Base-by-base conservation (phyloP, 2,888 invertebrate species). In the Drosophila mayaguana region DNA sequence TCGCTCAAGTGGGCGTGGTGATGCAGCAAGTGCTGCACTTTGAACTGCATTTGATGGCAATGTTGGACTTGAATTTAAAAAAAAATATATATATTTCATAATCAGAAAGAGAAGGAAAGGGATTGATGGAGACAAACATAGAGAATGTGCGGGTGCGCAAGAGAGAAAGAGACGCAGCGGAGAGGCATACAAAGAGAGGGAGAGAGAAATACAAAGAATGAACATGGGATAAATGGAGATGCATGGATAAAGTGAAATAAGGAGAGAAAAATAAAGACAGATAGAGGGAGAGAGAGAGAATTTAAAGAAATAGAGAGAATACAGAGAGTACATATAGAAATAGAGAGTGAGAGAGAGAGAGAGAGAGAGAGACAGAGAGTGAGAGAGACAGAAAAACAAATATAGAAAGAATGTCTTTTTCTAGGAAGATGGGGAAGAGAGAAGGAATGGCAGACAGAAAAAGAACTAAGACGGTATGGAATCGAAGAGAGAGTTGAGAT, bases 1-100 rank as follows among this genome's bases (percentile, higher is more conserved):
- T n/a, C 38, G 34, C 51, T 70, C 53, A 42, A 65, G 48, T 48
- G 53, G 50, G 22, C 54, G 5, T 25, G 48, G 25, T 8, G 25
- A 54, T 16, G 51, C 51, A 14, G 51, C 51, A 22, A 25, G 20
- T n/a, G 32, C 38, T 32, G 9, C 22, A 40, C 32, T 28, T 61
- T 22, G n/a, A 18, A n/a, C 2, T 16, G n/a, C 40, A 32, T 55
- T 55, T 53, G 36, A 36, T 50, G 48, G 28, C 48, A 32, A 28
- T 28, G 48, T 18, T 12, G n/a, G 28, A n/a, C 1, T 28, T n/a
- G 3, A 11, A 48, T 28, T 28, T n/a, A 2, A 11, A 48, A n/a
- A n/a, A 48, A 48, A 28, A 48, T 28, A 28, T 25, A 46, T 46
- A 4, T 20, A 45, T 22, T 7, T 22, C 25, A n/a, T n/a, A n/a